Percentiles rank a stretch among this genome's conserved stretches.
phyloP scores from a whole-genome alignment of 2,113 vertebrate genomes.

The Pseudopipra pipra region DNA sequence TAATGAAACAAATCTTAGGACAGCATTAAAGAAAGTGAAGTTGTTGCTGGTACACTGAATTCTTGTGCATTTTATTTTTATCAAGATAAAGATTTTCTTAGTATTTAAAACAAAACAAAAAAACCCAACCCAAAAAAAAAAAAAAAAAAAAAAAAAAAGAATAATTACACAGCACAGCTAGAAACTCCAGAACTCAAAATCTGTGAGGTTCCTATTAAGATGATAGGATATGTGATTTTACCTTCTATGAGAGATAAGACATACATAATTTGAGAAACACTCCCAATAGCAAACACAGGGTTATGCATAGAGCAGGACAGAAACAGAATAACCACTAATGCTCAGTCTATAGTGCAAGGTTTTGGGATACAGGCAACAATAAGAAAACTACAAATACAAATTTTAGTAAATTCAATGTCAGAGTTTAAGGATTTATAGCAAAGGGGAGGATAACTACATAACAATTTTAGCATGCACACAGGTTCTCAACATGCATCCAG shows the following conservation, averaged over 20 bases:
- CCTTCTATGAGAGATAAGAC: background rate
- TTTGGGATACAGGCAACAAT: background rate
- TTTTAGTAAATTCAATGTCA: background rate
- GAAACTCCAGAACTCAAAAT: background rate
- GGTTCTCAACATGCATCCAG: background rate
- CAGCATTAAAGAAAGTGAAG: background rate
- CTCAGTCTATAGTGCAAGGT: background rate
- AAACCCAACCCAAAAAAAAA: too few relatives aligned
- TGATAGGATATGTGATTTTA: background rate
- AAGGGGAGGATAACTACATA: background rate
- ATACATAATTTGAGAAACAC: background rate
- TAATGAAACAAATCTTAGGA: background rate
- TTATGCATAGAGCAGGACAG: background rate
- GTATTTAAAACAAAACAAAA: background rate
- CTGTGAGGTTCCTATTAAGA: background rate
- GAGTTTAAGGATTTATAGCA: background rate
- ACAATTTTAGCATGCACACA: accelerated
- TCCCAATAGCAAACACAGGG: background rate
- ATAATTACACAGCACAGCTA: background rate
- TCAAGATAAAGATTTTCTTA: background rate
- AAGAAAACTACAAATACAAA: background rate
- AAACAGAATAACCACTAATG: background rate
- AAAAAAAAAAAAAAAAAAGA: background rate
- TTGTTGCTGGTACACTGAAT: background rate
- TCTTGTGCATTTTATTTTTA: background rate